Percentiles rank a stretch among this genome's conserved stretches.
These are phyloP conservation scores for Pteronotus mesoamericanus DNA, from an alignment of 2,797 vertebrate species.

Conservation along the genomic window DNA sequence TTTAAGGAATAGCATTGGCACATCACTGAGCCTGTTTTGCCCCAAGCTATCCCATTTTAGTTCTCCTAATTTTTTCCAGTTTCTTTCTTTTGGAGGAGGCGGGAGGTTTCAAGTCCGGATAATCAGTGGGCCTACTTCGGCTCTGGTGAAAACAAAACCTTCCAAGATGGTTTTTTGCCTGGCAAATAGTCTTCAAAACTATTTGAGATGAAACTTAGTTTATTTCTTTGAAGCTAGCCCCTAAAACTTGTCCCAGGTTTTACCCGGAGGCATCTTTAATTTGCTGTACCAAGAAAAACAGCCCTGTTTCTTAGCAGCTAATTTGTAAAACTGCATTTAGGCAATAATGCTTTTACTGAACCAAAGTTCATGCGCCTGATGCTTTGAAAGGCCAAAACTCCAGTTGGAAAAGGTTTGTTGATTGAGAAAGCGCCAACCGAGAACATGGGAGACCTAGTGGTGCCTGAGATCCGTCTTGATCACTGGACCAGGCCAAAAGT, in stretches of 20 bases:
- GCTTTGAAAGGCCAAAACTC: neutral
- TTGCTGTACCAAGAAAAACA: neutral
- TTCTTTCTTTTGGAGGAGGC: slow-evolving; percentile 1
- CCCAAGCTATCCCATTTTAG: neutral
- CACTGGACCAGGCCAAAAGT: neutral
- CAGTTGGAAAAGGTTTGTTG: neutral
- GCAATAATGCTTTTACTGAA: neutral
- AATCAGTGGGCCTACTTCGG: neutral
- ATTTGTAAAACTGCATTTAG: neutral
- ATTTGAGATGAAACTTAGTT: neutral
- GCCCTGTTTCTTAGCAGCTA: neutral
- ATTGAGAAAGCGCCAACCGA: neutral
- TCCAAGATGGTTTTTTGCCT: neutral
- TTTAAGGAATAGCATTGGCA: neutral
- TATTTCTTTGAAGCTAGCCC: slow-evolving; percentile 4
- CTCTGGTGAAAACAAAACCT: slow-evolving; percentile 23
- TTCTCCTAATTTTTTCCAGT: slow-evolving; percentile 39
- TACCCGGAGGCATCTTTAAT: neutral
- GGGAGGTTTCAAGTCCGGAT: slow-evolving; percentile 13
- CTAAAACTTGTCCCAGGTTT: neutral
- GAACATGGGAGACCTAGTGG: neutral
- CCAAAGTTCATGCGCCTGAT: neutral
- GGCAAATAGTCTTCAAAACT: neutral
- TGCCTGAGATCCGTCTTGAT: neutral
- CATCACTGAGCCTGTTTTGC: neutral